phyloP scores from a whole-genome alignment of 1,140 invertebrate genomes.

The Heterodera carotae region DNA sequence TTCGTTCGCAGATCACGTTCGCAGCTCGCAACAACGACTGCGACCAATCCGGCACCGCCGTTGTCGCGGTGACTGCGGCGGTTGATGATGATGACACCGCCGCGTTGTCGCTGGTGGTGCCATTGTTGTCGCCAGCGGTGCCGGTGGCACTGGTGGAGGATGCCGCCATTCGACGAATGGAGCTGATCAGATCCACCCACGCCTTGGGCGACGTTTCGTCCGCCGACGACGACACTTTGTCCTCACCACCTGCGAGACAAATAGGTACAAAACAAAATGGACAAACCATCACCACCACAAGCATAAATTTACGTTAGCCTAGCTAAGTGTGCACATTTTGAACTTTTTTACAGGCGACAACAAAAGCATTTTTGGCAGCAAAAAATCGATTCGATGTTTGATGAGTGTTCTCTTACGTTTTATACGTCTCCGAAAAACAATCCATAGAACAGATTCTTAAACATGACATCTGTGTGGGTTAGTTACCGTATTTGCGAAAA shows the following conservation, averaged over 20 bases:
- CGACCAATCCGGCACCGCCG: conserved; percentile 50
- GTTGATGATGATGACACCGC: conserved; percentile 6
- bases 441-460: conserved; percentile 45
- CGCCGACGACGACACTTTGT: conserved; percentile 3
- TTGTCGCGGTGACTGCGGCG: not conserved
- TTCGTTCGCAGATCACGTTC: conserved; percentile 61
- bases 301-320: too few relatives aligned
- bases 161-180: conserved; percentile 8
- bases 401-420: conserved; percentile 57
- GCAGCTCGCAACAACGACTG: conserved; percentile 54
- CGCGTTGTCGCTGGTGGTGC: conserved; percentile 11
- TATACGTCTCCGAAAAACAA: conserved; percentile 58
- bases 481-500: not conserved
- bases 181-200: conserved; percentile 33
- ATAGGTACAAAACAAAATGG: conserved; percentile 42
- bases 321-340: too few relatives aligned
- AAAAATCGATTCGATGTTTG: conserved; percentile 20
- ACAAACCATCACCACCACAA: conserved; percentile 34
- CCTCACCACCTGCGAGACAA: conserved; percentile 23
- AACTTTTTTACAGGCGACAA: conserved; percentile 9
- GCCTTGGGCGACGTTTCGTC: conserved; percentile 12
- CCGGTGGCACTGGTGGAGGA: not conserved
- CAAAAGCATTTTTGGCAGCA: conserved; percentile 16
- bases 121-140: not conserved
- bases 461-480: not conserved